phyloP scores from a whole-genome alignment of 2,888 invertebrate genomes.

The Sesia bembeciformis region DNA sequence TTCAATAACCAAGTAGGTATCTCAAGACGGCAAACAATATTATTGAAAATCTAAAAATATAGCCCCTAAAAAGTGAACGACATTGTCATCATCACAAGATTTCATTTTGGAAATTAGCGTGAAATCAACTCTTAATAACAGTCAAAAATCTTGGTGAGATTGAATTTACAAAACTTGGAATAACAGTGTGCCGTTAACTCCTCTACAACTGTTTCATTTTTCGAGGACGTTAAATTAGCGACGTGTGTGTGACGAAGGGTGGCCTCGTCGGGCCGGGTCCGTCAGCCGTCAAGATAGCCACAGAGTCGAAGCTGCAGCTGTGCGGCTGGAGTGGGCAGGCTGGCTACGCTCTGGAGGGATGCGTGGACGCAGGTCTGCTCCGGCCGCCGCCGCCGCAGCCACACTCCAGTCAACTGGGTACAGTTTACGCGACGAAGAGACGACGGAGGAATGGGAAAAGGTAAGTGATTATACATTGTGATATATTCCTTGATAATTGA shows the following conservation, averaged over 20 bases:
- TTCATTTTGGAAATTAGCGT: too few relatives aligned
- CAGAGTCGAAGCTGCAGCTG: constrained; percentile 62
- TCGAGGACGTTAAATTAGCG: neutral
- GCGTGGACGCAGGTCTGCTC: constrained; percentile 82
- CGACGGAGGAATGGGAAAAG: constrained; percentile 96
- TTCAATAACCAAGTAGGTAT: too few relatives aligned
- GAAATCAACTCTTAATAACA: too few relatives aligned
- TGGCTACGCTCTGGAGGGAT: constrained; percentile 77
- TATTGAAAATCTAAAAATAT: too few relatives aligned
- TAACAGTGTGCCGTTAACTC: too few relatives aligned
- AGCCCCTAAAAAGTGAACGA: too few relatives aligned
- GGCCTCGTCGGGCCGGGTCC: constrained; percentile 14
- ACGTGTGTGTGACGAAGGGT: neutral
- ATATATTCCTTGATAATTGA: too few relatives aligned
- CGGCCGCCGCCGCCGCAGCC: constrained; percentile 85
- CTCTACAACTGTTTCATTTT: too few relatives aligned
- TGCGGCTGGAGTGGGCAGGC: constrained; percentile 64
- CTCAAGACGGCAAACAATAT: too few relatives aligned
- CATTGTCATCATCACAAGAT: too few relatives aligned
- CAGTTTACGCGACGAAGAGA: constrained; percentile 97
- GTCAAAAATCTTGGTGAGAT: too few relatives aligned
- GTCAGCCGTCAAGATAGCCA: constrained; percentile 63
- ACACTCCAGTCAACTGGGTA: constrained; percentile 90
- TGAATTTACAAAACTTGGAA: too few relatives aligned
- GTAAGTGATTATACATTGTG: constrained; percentile 64